A percentile compares a stretch with the other conserved stretches of the same genome.
Conservation (phyloP, 2,113 vertebrate genomes). For the Anarhynchus alexandrinus region DNA sequence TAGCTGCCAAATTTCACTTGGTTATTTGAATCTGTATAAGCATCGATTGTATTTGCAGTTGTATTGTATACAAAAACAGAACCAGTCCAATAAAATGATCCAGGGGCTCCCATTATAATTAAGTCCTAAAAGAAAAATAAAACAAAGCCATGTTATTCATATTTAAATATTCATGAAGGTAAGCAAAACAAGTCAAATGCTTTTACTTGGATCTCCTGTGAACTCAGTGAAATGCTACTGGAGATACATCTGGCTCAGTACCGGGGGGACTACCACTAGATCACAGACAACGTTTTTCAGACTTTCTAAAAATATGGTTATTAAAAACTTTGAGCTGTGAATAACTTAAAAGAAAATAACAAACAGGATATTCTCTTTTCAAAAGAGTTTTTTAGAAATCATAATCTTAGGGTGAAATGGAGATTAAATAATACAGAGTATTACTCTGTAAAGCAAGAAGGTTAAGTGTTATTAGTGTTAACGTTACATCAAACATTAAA, state of each 20-base stretch:
- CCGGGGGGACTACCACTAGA: not conserved
- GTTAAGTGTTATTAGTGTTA: not conserved
- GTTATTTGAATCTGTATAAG: conserved; percentile 76
- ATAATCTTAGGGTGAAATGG: not conserved
- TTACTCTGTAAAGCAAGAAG: not conserved
- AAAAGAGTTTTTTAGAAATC: not conserved
- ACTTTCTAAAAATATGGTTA: not conserved
- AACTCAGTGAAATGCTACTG: not conserved
- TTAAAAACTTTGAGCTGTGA: not conserved
- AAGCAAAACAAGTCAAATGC: not conserved
- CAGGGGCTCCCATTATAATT: conserved; percentile 94
- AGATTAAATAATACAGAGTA: not conserved
- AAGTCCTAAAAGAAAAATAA: conserved; percentile 80
- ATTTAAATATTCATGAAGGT: not conserved
- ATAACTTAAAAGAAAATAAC: not conserved
- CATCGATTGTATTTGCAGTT: conserved; percentile 72
- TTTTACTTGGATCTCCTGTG: not conserved
- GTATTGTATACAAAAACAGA: conserved; percentile 88
- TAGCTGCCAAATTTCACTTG: conserved; percentile 90
- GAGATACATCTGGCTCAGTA: not conserved
- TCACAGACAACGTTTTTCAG: not conserved
- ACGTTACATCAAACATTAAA: not conserved
- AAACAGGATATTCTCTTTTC: not conserved
- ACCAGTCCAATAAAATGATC: conserved; percentile 91
- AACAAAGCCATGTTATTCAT: not conserved